Evolutionary conservation across 2,797 vertebrate genomes (phyloP).

Genomic region (Sebastes flavidus): DNA sequence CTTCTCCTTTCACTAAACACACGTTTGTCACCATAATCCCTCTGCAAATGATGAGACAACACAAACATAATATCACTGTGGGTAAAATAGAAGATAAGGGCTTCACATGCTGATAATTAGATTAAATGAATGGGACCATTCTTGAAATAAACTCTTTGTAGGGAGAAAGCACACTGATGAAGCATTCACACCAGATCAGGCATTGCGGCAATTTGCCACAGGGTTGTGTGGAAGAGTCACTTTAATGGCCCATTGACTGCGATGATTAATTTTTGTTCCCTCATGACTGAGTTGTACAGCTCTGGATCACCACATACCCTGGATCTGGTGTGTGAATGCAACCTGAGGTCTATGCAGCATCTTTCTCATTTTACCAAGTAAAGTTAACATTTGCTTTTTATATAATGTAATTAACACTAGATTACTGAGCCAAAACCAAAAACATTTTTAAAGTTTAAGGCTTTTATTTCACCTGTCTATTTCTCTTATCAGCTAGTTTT

Average conservation of each 20-base stretch:
- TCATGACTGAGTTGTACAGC: too few species aligned
- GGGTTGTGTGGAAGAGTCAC: too few species aligned
- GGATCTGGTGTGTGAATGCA: background rate
- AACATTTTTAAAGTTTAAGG: background rate
- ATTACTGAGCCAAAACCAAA: background rate
- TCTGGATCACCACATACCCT: too few species aligned
- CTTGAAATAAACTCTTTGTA: background rate
- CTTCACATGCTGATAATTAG: background rate
- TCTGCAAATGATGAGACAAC: slow-evolving; percentile 76
- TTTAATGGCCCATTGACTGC: too few species aligned
- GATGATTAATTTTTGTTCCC: too few species aligned
- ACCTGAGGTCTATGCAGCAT: background rate
- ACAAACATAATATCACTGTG: background rate
- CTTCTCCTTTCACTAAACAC: slow-evolving; percentile 94
- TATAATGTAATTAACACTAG: background rate
- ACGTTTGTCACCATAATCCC: slow-evolving; percentile 95
- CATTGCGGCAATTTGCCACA: too few species aligned
- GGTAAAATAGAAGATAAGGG: background rate
- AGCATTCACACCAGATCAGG: background rate
- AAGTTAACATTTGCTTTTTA: background rate
- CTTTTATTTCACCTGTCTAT: background rate
- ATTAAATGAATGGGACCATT: background rate
- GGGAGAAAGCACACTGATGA: background rate
- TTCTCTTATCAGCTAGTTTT: background rate
- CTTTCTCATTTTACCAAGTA: background rate